Evolutionary conservation across 2,797 vertebrate species (phyloP), one percentile per base, ranked within the genome.

Genomic region (Toxotes lorentzi): DNA sequence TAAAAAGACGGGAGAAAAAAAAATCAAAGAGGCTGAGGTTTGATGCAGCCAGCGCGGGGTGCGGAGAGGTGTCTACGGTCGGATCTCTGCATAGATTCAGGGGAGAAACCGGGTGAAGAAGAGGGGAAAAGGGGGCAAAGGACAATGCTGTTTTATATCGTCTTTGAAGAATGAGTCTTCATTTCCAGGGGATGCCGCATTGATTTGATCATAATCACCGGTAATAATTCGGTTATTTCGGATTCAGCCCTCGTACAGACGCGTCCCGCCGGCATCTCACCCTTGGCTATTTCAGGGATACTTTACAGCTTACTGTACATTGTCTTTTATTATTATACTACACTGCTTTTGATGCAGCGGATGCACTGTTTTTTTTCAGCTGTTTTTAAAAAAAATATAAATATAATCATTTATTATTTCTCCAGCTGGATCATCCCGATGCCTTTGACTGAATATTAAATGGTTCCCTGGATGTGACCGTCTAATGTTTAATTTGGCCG

Each of bases 211-310:
- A 53, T 54, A 38, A 71, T 66, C 79, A 71, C 59, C 78, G 50
- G 38, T 62, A 62, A 66, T 47, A 40, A 68, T 40, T 82, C 63
- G 72, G 32, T 70, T 24, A 54, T 79, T 74, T 77, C 27, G 72
- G 73, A 88, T 85, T 66, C 83, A 30, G 30, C 23, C 7, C 82
- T 84, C 70, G 73, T 41, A 47, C 54, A 23, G 79, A 68, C 77
- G 62, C 72, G 59, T 66, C 70, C 61, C 59, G 48, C 77, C 76
- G 68, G 68, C 53, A 35, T 30, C 74, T 66, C 73, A 40, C 34
- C 66, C 41, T 67, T n/a, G 69, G 41, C 73, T 79, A 5, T 76
- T 87, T 91, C 93, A 90, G 89, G 92, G 89, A 91, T 56, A 71
- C 75, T 82, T 76, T 4, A 21, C 53, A 61, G 67, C 74, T 58